phyloP scores from a whole-genome alignment of 2,113 vertebrate genomes.

The Xiphorhynchus elegans region DNA sequence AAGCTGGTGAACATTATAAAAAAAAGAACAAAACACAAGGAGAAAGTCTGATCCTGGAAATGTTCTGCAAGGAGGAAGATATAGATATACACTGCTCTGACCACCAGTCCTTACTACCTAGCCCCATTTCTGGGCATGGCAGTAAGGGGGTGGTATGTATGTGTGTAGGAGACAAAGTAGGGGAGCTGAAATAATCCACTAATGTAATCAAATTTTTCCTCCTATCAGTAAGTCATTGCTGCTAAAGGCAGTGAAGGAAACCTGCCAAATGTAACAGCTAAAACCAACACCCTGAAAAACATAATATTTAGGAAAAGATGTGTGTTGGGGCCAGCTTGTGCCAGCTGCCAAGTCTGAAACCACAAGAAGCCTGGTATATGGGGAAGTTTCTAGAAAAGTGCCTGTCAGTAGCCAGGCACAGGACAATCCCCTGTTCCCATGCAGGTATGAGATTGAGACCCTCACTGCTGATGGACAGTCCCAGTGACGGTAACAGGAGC shows the following conservation, averaged over 20 bases:
- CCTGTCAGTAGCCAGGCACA: background rate
- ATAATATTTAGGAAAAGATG: conserved; percentile 22
- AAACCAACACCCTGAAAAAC: conserved; percentile 38
- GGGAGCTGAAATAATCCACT: background rate
- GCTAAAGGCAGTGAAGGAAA: conserved; percentile 5
- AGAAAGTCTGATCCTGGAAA: background rate
- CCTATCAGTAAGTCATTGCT: background rate
- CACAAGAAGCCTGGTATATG: background rate
- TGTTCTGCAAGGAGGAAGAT: background rate
- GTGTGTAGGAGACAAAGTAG: background rate
- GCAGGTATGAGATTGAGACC: background rate
- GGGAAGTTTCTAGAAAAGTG: background rate
- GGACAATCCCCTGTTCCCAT: background rate
- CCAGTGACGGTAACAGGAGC: background rate
- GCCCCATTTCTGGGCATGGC: background rate
- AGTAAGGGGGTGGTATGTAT: background rate
- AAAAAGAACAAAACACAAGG: background rate
- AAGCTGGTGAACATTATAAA: background rate
- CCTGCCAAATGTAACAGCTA: conserved; percentile 40
- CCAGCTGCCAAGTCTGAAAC: conserved; percentile 17
- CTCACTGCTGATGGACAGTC: background rate
- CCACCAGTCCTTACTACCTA: background rate
- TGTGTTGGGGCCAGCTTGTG: background rate
- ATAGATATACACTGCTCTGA: background rate
- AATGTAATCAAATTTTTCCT: background rate